phyloP scores from a whole-genome alignment of 2,113 vertebrate genomes.

The Saguinus imperator region DNA sequence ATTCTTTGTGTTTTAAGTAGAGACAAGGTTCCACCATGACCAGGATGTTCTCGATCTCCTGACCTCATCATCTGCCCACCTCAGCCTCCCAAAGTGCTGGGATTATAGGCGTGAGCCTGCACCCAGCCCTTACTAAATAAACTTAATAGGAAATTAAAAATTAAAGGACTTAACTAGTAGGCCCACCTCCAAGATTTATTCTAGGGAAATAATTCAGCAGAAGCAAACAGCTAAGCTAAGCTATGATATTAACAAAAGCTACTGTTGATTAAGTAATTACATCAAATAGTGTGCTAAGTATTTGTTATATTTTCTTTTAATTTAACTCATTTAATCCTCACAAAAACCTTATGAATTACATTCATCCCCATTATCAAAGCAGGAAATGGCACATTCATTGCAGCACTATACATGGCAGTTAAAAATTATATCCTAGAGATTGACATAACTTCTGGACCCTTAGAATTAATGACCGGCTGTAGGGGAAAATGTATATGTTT shows the following conservation, averaged over 20 bases:
- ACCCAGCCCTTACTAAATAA: too few species aligned
- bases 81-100: too few species aligned
- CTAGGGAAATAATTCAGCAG: constrained; percentile 19
- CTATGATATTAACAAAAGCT: constrained; percentile 15
- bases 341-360: background rate
- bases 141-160: background rate
- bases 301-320: background rate
- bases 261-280: background rate
- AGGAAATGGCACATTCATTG: background rate
- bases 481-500: background rate
- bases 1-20: too few species aligned
- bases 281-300: background rate
- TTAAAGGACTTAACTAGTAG: background rate
- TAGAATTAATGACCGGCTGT: background rate
- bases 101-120: too few species aligned
- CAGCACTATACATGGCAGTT: background rate
- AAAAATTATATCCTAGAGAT: background rate
- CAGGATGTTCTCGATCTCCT: too few species aligned
- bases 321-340: background rate
- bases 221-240: background rate
- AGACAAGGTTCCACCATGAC: too few species aligned
- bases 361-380: background rate
- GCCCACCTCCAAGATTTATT: background rate
- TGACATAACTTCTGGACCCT: background rate
- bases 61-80: too few species aligned